These are phyloP conservation scores for Falco rusticolus DNA, from an alignment of 2,797 vertebrate genomes.

Conservation along the genomic window DNA sequence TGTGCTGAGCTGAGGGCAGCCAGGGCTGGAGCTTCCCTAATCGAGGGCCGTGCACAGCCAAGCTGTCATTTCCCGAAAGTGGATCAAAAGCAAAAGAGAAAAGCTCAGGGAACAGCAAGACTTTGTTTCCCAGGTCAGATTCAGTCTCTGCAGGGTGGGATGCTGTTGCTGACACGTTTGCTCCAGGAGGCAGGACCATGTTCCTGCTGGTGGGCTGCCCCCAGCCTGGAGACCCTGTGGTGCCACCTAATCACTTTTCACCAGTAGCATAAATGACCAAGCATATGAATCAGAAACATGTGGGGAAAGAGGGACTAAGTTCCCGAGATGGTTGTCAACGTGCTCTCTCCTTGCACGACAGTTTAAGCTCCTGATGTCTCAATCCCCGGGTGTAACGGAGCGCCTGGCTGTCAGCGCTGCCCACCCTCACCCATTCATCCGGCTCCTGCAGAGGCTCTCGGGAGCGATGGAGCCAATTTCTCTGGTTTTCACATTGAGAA, in stretches of 20 bases:
- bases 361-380: not conserved
- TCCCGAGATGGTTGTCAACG: not conserved
- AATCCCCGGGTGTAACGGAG: not conserved
- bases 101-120: slow-evolving; percentile 5
- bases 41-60: not conserved
- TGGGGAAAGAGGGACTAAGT: not conserved
- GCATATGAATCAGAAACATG: not conserved
- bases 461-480: not conserved
- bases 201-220: not conserved
- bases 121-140: not conserved
- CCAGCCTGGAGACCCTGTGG: not conserved
- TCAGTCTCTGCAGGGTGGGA: not conserved
- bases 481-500: slow-evolving; percentile 44
- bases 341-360: not conserved
- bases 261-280: not conserved
- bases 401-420: not conserved
- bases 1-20: not conserved
- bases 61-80: not conserved
- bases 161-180: not conserved
- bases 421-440: not conserved
- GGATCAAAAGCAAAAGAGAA: slow-evolving; percentile 29
- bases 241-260: not conserved
- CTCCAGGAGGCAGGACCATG: not conserved
- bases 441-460: not conserved
- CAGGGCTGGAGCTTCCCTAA: not conserved